Evolutionary conservation across 2,888 invertebrate genomes (phyloP).

Genomic region (Synergus laeviventris): DNA sequence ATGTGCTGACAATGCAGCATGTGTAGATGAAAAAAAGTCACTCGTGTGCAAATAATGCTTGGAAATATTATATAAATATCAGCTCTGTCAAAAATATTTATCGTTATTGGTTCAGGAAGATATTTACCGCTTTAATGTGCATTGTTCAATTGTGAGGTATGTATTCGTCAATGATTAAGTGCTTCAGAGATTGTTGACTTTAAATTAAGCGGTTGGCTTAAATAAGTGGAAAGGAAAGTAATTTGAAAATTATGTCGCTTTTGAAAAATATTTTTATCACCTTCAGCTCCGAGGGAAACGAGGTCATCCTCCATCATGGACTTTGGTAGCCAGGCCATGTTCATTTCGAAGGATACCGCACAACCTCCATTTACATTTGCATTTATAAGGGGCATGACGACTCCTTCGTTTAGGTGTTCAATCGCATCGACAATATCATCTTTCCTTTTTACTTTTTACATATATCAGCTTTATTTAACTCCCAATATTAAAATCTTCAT

Average conservation of each 20-base stretch:
- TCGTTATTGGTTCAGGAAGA: neutral
- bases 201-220: neutral
- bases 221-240: neutral
- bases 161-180: neutral
- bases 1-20: constrained; percentile 30
- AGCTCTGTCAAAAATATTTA: neutral
- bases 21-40: neutral
- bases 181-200: neutral
- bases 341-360: constrained; percentile 38
- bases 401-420: constrained; percentile 33
- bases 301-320: constrained; percentile 28
- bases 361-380: constrained; percentile 44
- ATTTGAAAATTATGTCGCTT: neutral
- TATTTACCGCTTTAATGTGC: neutral
- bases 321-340: constrained; percentile 26
- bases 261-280: constrained; percentile 7
- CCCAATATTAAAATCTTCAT: neutral
- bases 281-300: constrained; percentile 26
- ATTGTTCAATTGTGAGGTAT: neutral
- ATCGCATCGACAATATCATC: constrained; percentile 1
- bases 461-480: neutral
- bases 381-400: constrained; percentile 41
- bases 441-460: neutral
- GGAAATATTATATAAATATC: constrained; percentile 27
- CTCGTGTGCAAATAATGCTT: constrained; percentile 12